These are phyloP conservation scores for Etheostoma perlongum DNA, from an alignment of 2,797 vertebrate genomes.

Conservation along the genomic window DNA sequence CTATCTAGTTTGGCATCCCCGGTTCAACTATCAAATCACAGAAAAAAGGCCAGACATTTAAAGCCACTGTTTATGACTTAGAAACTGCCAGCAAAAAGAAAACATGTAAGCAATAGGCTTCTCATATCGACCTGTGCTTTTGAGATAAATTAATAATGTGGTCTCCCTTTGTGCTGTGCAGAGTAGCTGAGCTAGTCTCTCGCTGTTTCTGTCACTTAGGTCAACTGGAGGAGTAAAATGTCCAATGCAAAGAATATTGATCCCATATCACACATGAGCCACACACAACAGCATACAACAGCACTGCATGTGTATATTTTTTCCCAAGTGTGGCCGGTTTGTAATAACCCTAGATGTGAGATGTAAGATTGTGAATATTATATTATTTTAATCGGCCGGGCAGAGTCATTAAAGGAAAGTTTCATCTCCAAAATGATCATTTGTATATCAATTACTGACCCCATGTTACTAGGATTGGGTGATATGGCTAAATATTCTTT, in stretches of 20 bases:
- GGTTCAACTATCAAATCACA: conserved; percentile 29
- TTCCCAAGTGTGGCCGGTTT: conserved; percentile 61
- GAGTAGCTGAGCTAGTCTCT: conserved; percentile 66
- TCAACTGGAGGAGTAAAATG: conserved; percentile 79
- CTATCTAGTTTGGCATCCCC: conserved; percentile 3
- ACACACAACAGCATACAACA: conserved; percentile 34
- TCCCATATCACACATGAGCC: conserved; percentile 68
- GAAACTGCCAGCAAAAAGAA: conserved; percentile 64
- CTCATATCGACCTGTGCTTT: conserved; percentile 79
- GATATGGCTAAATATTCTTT: no score
- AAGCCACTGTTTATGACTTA: conserved; percentile 40
- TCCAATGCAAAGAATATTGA: conserved; percentile 79
- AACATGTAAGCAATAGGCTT: conserved; percentile 71
- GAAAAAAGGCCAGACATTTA: conserved; percentile 32
- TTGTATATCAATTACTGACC: no score
- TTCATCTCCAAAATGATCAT: no score
- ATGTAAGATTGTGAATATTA: conserved; percentile 53
- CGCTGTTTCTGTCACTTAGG: conserved; percentile 79
- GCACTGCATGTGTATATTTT: conserved; percentile 62
- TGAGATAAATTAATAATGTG: conserved; percentile 82
- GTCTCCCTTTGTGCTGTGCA: conserved; percentile 68
- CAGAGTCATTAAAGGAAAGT: conserved; percentile 14
- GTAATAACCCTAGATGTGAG: conserved; percentile 48
- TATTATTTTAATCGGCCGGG: conserved; percentile 19
- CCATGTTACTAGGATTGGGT: no score